phyloP scores from a whole-genome alignment of 2,888 invertebrate species.

The Habroteleia sp. region DNA sequence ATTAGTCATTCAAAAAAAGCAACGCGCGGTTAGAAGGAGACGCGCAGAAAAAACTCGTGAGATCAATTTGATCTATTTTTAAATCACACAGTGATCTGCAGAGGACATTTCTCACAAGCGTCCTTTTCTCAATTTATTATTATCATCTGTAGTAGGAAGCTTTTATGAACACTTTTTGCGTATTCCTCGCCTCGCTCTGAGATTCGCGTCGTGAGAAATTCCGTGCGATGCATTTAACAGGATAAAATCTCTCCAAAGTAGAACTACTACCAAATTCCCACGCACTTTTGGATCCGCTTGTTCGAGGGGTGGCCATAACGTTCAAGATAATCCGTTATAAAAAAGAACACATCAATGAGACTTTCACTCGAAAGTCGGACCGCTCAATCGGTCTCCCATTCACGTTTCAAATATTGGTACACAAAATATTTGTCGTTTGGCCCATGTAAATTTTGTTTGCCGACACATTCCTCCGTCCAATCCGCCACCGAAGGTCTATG shows the following conservation, averaged over 20 bases:
- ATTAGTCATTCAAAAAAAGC: conserved; percentile 3
- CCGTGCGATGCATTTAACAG: conserved; percentile 60
- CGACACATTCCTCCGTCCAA: conserved; percentile 39
- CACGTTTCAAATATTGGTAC: too few species aligned
- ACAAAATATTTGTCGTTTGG: too few species aligned
- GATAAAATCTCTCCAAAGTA: conserved; percentile 67
- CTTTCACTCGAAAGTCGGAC: conserved; percentile 24
- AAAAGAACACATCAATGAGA: conserved; percentile 35
- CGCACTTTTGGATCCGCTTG: conserved; percentile 56
- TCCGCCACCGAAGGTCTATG: conserved; percentile 64
- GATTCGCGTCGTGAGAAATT: conserved; percentile 65
- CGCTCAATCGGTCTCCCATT: conserved; percentile 12
- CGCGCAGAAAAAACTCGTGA: conserved; percentile 5
- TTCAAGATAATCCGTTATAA: conserved; percentile 55
- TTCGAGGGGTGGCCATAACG: conserved; percentile 44
- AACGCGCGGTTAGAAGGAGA: not conserved
- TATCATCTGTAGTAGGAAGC: conserved; percentile 1
- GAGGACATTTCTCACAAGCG: too few species aligned
- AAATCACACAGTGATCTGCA: too few species aligned
- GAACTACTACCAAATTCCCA: conserved; percentile 65
- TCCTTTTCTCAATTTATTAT: too few species aligned
- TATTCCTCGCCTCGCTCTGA: conserved; percentile 71
- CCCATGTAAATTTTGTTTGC: too few species aligned
- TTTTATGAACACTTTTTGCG: conserved; percentile 65
- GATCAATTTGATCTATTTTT: too few species aligned